Evolutionary conservation across 2,797 vertebrate genomes (phyloP).

Genomic region (Hemitrygon akajei): DNA sequence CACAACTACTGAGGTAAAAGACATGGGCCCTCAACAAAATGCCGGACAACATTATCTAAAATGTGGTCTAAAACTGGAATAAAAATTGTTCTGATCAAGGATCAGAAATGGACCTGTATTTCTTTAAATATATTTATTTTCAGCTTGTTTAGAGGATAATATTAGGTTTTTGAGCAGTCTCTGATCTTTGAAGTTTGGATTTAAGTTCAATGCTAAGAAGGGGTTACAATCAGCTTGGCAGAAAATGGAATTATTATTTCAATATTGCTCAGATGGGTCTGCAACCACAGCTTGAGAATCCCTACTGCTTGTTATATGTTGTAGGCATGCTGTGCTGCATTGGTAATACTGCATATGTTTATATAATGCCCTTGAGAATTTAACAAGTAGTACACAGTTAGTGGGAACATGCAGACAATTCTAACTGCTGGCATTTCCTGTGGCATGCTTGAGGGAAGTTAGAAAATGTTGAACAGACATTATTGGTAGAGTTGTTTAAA

Average conservation of each 20-base stretch:
- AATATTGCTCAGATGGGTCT: background rate
- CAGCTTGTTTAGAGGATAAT: background rate
- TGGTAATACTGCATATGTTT: background rate
- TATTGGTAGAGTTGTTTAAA: background rate
- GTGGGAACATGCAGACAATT: background rate
- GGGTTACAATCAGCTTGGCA: background rate
- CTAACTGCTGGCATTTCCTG: background rate
- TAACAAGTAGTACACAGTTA: slow-evolving; percentile 1
- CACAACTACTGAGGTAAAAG: background rate
- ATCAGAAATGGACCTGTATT: background rate
- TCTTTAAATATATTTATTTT: background rate
- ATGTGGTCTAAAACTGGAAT: background rate
- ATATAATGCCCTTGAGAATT: background rate
- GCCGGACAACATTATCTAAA: background rate
- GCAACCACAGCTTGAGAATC: background rate
- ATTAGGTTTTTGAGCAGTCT: background rate
- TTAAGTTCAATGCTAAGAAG: background rate
- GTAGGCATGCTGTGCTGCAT: background rate
- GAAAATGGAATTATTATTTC: background rate
- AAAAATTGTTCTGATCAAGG: background rate
- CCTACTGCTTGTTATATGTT: background rate
- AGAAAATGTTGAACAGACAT: background rate
- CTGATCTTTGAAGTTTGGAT: background rate
- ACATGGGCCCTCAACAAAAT: background rate
- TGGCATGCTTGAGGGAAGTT: slow-evolving; percentile 6